Evolutionary conservation across 2,888 invertebrate genomes (phyloP), one percentile per base, ranked within the genome.

Genomic region (Meganola albula): DNA sequence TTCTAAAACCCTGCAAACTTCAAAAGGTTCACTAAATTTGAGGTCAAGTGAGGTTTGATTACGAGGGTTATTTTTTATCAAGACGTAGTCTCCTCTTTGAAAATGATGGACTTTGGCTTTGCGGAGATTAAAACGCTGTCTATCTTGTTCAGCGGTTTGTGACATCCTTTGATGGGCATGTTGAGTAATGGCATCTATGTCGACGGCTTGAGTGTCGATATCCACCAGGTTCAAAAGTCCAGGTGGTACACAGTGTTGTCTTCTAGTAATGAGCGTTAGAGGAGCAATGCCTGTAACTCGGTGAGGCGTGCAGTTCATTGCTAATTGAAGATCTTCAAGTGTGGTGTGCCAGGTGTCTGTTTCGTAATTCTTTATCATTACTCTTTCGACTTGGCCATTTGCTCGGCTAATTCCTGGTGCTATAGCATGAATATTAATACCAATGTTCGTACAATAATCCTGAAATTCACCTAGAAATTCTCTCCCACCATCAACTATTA

Each of bases 351-450:
- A 37, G 1, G 31, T 2, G 14, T 24, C 12, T 2, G 36, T 24
- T 7, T 36, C 31, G 10, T 36, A 38, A n/a, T 54, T 57, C 20
- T 50, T 48, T 1, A 56, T 50, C 23, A 56, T 52, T 0, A 27
- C 26, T 7, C 49, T 10, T 10, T 50, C 49, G 0, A 46, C 44
- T 26, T 50, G 46, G 1, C 49, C 46, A 24, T 44, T 49, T 1
- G 44, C 38, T 38, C 45, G 21, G 32, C 41, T 40, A 6, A 30
- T 12, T 4, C 43, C 43, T 29, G 42, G 40, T 0, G 48, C 28
- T 14, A 48, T 48, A 3, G 33, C n/a, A 24, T 44, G 48, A 1
- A 42, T 30, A 2, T 43, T 26, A 7, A 45, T 41, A 1, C 33
- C 35, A 10, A 24, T 16, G 2, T 10, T 9, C 8, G 34, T 38